phyloP scores from a whole-genome alignment of 2,113 vertebrate species.

The Odocoileus virginianus region DNA sequence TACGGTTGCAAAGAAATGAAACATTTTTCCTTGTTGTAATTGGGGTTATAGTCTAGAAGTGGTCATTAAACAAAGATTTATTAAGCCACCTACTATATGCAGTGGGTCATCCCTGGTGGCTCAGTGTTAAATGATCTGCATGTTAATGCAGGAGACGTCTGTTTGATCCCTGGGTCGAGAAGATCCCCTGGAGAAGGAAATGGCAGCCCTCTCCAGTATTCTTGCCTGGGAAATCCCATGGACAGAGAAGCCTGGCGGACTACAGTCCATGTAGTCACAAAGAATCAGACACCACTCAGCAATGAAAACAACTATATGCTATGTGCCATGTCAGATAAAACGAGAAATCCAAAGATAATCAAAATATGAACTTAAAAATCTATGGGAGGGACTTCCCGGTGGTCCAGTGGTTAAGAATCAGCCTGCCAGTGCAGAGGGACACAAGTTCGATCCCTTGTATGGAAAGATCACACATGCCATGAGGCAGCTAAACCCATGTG shows the following conservation, averaged over 20 bases:
- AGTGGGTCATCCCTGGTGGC: not conserved
- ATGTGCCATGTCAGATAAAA: not conserved
- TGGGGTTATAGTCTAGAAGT: not conserved
- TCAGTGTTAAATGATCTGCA: not conserved
- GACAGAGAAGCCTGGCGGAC: not conserved
- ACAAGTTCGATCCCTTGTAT: not conserved
- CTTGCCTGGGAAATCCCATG: not conserved
- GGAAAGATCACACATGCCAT: not conserved
- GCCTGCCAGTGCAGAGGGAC: not conserved
- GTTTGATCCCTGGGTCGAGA: not conserved
- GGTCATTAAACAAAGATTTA: conserved; percentile 7
- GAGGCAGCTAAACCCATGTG: not conserved
- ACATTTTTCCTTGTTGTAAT: not conserved
- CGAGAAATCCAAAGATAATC: not conserved
- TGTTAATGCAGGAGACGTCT: not conserved
- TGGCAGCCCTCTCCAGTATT: not conserved
- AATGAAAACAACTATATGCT: not conserved
- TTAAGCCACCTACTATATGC: not conserved
- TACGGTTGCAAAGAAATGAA: not conserved
- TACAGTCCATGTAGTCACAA: not conserved
- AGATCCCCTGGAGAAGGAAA: not conserved
- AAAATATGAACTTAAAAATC: not conserved
- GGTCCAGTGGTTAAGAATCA: not conserved
- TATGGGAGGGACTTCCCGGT: not conserved
- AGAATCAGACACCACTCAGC: not conserved